Percentiles rank a stretch among this genome's conserved stretches.
Evolutionary conservation across 2,888 invertebrate species (phyloP).

Genomic region (Eilema depressum): DNA sequence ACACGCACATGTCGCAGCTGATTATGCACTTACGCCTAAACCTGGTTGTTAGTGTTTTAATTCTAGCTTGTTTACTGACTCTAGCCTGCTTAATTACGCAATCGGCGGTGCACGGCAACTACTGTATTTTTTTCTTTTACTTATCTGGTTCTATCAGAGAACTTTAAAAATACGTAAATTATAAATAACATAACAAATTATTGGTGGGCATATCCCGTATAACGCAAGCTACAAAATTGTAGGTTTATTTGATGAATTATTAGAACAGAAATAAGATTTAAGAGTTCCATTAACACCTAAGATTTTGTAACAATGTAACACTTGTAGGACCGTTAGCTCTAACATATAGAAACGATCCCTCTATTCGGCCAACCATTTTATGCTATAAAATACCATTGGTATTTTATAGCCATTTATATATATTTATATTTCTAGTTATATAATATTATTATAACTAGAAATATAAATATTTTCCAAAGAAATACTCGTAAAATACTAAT

Average conservation of each 20-base stretch:
- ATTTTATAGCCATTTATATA: too few relatives aligned
- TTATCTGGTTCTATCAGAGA: too few relatives aligned
- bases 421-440: too few relatives aligned
- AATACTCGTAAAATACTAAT: not conserved
- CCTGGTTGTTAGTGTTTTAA: not conserved
- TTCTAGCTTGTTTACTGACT: not conserved
- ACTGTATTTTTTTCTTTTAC: not conserved
- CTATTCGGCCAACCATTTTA: not conserved
- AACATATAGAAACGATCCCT: not conserved
- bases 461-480: not conserved
- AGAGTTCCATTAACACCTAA: not conserved
- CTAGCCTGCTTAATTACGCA: not conserved
- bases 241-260: not conserved
- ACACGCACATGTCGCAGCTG: conserved; percentile 36
- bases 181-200: too few relatives aligned
- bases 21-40: not conserved
- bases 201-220: too few relatives aligned
- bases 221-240: not conserved
- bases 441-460: conserved; percentile 1
- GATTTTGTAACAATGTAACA: not conserved
- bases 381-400: not conserved
- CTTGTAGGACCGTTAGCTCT: not conserved
- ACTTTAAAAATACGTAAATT: too few relatives aligned
- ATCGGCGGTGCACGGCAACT: not conserved
- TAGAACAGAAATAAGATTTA: not conserved